These are phyloP conservation scores for Daphoenositta chrysoptera DNA, from an alignment of 2,113 vertebrate genomes.

Conservation along the genomic window DNA sequence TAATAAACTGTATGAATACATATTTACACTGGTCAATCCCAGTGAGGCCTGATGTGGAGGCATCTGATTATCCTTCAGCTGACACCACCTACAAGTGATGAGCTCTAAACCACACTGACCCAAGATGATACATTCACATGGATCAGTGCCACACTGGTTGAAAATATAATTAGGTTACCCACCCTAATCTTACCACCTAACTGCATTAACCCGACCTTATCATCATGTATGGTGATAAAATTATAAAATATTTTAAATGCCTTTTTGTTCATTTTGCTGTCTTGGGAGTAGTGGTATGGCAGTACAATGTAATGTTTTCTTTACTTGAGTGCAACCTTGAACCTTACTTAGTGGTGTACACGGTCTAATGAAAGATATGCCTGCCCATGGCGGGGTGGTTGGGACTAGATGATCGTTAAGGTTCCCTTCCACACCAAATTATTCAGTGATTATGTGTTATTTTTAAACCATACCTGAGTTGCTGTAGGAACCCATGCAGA, in stretches of 20 bases:
- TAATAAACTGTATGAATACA: neutral
- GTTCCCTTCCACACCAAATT: neutral
- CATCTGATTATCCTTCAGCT: neutral
- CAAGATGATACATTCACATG: neutral
- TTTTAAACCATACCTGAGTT: neutral
- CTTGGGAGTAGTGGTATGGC: neutral
- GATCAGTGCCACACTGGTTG: neutral
- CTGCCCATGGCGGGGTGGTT: fast-evolving
- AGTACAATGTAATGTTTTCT: neutral
- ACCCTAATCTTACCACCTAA: neutral
- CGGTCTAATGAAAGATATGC: neutral
- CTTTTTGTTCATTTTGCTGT: neutral
- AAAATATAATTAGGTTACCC: neutral
- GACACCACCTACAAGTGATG: neutral
- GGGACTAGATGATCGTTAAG: too few species aligned
- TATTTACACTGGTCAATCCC: neutral
- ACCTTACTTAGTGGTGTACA: neutral
- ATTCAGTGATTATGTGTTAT: neutral
- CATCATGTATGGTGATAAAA: neutral
- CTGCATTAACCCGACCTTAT: neutral
- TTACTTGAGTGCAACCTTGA: neutral
- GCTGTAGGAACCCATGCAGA: neutral
- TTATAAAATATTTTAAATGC: neutral
- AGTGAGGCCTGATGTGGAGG: neutral
- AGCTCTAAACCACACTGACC: neutral